Evolutionary conservation across 2,888 invertebrate genomes (phyloP), one percentile per base, ranked within the genome.

Genomic region (Nephrocerus scutellatus): DNA sequence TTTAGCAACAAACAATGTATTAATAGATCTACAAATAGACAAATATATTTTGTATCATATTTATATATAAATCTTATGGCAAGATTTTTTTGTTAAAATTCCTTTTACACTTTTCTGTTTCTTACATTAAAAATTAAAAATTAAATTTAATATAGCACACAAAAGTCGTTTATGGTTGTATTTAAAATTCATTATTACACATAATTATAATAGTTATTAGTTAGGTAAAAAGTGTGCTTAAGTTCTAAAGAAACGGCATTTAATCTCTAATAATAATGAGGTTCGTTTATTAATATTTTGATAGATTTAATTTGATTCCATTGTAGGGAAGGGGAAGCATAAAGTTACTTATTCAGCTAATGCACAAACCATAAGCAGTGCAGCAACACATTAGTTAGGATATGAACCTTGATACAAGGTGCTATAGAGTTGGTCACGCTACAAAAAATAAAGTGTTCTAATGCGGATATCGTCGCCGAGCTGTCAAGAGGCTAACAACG

Each of bases 351-450:
- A 41, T 33, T 36, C 39, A 46, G 36, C 40, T 38, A 37, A 46
- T 46, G 45, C 49, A 49, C 50, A 51, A 50, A 48, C 45, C 44
- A 39, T 36, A 13, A 35, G n/a, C n/a, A n/a, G n/a, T n/a, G n/a
- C n/a, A n/a, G 31, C 32, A 12, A 20, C 36, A 43, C 32, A 43
- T 35, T 47, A 49, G 41, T 50, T 53, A 56, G 56, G 53, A 54
- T 47, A 50, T 46, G 48, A 55, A 62, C 68, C 66, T 66, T 67
- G 68, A 66, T 67, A 66, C 68, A 66, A 66, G 66, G 66, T 55
- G 60, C 52, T 56, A 48, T 47, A 51, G n/a, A n/a, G n/a, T n/a
- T n/a, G n/a, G n/a, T n/a, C n/a, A n/a, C n/a, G n/a, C n/a, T n/a
- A n/a, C n/a, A n/a, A n/a, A n/a, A n/a, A n/a, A n/a, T n/a, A n/a